These are phyloP conservation scores for Aspidiotus destructor DNA, from an alignment of 2,888 invertebrate species.

Conservation along the genomic window DNA sequence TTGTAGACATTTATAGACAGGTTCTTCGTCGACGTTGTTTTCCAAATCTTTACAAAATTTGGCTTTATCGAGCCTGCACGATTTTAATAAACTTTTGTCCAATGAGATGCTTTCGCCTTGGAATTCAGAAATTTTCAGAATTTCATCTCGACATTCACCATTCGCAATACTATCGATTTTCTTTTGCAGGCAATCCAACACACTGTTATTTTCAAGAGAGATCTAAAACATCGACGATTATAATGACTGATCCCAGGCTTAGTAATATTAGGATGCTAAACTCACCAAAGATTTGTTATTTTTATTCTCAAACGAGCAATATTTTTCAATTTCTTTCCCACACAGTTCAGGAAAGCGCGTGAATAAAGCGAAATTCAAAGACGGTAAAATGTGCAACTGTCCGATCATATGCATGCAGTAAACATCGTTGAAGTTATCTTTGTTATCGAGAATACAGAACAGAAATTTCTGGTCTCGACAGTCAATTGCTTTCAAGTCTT, in stretches of 20 bases:
- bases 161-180: constrained; percentile 52
- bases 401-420: background rate
- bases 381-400: background rate
- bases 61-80: constrained; percentile 76
- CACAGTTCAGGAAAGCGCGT: background rate
- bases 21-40: constrained; percentile 57
- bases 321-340: background rate
- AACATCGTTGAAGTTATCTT: background rate
- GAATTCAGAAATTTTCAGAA: constrained; percentile 74
- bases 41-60: constrained; percentile 62
- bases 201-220: constrained; percentile 42
- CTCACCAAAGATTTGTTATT: background rate
- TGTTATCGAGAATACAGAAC: background rate
- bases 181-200: constrained; percentile 71
- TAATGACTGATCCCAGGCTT: background rate
- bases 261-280: background rate
- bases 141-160: constrained; percentile 63
- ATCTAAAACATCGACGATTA: background rate
- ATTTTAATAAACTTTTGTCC: constrained; percentile 79
- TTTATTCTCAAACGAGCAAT: background rate
- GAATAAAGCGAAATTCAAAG: background rate
- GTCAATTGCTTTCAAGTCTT: background rate
- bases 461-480: background rate
- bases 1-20: constrained; percentile 80
- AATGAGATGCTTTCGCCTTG: constrained; percentile 80